Evolutionary conservation across 2,797 vertebrate genomes (phyloP).

Genomic region (Cephalopachus bancanus): DNA sequence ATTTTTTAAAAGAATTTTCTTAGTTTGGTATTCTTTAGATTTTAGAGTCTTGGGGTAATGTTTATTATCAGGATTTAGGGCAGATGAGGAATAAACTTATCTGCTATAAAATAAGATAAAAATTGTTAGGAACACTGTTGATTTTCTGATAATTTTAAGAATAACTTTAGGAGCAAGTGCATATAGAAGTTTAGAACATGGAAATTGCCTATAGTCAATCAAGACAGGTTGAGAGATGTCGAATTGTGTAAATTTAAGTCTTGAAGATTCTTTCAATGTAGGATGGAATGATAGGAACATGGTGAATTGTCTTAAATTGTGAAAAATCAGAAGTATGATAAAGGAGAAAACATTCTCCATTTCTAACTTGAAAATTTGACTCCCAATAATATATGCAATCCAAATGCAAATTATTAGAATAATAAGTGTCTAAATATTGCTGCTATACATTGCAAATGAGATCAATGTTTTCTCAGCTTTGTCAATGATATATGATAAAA

Average conservation of each 20-base stretch:
- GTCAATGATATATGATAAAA: background rate
- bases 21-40: background rate
- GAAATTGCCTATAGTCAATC: background rate
- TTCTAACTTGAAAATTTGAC: constrained; percentile 20
- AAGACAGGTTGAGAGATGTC: background rate
- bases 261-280: constrained; percentile 47
- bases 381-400: background rate
- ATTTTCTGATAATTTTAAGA: constrained; percentile 49
- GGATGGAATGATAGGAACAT: background rate
- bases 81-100: background rate
- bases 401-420: background rate
- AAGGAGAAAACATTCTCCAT: constrained; percentile 5
- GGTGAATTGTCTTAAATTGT: background rate
- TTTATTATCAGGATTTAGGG: background rate
- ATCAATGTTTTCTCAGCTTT: background rate
- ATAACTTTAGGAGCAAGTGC: constrained; percentile 22
- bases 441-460: background rate
- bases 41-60: background rate
- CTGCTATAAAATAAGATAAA: background rate
- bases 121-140: background rate
- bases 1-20: background rate
- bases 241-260: background rate
- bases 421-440: constrained; percentile 1
- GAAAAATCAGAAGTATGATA: constrained; percentile 15
- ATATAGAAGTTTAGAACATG: background rate